Base-by-base conservation (phyloP, 1,140 invertebrate species). In the Drosophila erecta region DNA sequence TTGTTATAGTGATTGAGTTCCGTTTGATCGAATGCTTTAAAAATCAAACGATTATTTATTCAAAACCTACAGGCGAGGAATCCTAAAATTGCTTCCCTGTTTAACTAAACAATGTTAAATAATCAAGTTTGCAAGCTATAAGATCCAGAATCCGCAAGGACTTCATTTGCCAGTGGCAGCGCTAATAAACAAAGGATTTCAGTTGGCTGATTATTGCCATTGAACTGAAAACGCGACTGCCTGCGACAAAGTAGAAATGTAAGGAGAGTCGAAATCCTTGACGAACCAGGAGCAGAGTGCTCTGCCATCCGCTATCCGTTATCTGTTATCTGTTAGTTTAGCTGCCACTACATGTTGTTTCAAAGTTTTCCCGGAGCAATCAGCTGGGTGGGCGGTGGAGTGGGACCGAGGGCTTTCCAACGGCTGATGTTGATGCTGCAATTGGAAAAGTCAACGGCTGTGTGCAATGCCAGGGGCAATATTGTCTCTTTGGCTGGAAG, bases 371-470 rank as follows among this genome's bases (percentile, higher is more conserved):
- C 55, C 70, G 51, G 61, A 79, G 71, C 76, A 84, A 83, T 84
- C 81, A 84, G 50, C 76, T 56, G 50, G 14, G 55, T 15, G 35
- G n/a, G 15, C 6, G 64, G 27, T 3, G 22, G 30, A 38, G 14
- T 15, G 27, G 35, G 24, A 44, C 11, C 15, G 47, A 15, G 33
- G 46, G 40, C 27, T 53, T 41, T 66, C 58, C n/a, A 55, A 57
- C 79, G 61, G 46, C 66, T 54, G 40, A 65, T 67, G 66, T 69
- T 70, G 66, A 69, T 65, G 76, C 61, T 75, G 80, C 79, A 83
- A 79, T 83, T 84, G 70, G 80, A 84, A 81, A 83, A 83, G 79
- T 84, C 79, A 81, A 74, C 75, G 79, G 67, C 79, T 77, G 76
- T 50, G 54, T 81, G 66, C 79, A 69, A 74, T 75, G 79, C 74